Conservation (phyloP, 2,113 vertebrate genomes). For the Cyrtonyx montezumae region DNA sequence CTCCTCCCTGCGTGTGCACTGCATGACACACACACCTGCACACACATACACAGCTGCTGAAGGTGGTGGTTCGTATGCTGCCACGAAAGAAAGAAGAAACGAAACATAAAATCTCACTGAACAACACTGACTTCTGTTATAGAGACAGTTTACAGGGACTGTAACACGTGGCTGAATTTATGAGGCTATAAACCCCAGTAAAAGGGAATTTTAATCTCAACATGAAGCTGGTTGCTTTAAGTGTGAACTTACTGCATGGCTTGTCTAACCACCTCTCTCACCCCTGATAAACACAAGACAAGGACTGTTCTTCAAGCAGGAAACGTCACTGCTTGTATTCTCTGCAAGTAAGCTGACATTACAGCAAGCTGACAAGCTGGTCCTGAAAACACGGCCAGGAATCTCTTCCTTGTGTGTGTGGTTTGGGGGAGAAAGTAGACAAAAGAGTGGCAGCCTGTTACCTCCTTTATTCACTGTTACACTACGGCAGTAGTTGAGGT, state of each 20-base stretch:
- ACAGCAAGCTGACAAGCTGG: neutral
- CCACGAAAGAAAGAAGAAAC: neutral
- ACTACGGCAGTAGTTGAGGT: neutral
- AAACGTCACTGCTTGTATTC: neutral
- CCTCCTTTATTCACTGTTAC: neutral
- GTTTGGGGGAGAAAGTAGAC: neutral
- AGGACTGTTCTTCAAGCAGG: neutral
- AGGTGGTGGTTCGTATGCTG: neutral
- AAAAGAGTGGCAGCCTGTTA: neutral
- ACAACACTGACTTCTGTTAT: neutral
- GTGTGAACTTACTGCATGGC: neutral
- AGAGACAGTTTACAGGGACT: neutral
- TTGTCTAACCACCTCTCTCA: neutral
- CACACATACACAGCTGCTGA: accelerated
- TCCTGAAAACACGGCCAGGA: neutral
- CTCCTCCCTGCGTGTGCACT: neutral
- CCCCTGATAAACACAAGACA: neutral
- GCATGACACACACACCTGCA: accelerated
- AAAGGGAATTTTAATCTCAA: neutral
- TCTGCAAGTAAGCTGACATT: neutral
- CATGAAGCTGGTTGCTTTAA: neutral
- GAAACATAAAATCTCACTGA: neutral
- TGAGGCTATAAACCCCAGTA: neutral
- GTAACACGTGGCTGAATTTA: neutral
- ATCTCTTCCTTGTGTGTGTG: neutral